Evolutionary conservation across 2,888 invertebrate genomes (phyloP), one percentile per base, ranked within the genome.

Genomic region (Lithosia quadra): DNA sequence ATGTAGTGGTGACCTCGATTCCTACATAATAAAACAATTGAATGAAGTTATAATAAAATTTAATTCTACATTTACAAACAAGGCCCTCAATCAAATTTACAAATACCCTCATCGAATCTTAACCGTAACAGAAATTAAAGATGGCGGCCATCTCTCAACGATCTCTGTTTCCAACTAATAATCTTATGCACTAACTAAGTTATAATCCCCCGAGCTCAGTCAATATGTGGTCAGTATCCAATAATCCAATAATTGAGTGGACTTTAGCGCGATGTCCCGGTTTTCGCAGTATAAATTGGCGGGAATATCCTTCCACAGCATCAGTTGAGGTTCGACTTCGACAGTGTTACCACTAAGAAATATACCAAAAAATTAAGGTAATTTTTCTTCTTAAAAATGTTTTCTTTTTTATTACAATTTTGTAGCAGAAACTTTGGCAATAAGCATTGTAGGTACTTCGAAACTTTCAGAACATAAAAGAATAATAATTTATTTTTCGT

Each of bases 221-320:
- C 89, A 92, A 92, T 90, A 90, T 91, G 93, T 84, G 94, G 93
- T 91, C 88, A 89, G 82, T 76, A 83, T 88, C 86, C 90, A 87
- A 75, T 93, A 92, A 94, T 94, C 93, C 93, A 88, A 87, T 94
- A 94, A 94, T 93, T 90, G 92, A 86, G 79, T 79, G 85, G 83
- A 77, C 79, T 77, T 71, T 71, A 80, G 71, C 77, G 79, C 82
- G 84, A 86, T 86, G 78, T 83, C 84, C 83, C 78, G 73, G 69
- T 83, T 84, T 67, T 81, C 81, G 53, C 63, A 68, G 84, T 94
- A 94, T 94, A 94, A 91, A 94, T 87, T 78, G 87, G 83, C 84
- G 84, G 77, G 89, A 83, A 86, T 84, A 78, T 79, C 57, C 53
- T 72, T 63, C 68, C 62, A 36, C 69, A 80, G 85, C 87, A 92